Evolutionary conservation across 2,888 invertebrate genomes (phyloP).

Genomic region (Linnaemya vulpina): DNA sequence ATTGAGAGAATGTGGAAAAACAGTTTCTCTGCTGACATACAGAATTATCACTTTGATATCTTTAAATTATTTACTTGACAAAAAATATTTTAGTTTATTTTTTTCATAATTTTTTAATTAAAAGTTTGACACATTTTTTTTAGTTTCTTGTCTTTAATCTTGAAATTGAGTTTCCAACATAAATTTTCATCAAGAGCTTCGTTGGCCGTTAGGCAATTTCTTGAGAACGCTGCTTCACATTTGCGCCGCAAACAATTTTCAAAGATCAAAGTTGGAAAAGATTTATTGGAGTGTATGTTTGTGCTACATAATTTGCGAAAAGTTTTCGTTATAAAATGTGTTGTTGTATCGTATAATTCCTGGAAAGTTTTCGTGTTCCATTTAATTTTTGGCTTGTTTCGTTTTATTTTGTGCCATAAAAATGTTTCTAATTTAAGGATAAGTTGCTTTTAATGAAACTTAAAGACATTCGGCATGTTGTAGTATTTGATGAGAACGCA

Average conservation of each 20-base stretch:
- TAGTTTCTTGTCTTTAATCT: background rate
- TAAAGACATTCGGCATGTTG: slow-evolving; percentile 35
- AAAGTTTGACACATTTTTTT: background rate
- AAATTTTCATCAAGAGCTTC: too few relatives aligned
- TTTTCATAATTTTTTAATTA: too few relatives aligned
- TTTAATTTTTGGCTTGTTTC: slow-evolving; percentile 37
- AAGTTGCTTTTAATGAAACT: slow-evolving; percentile 58
- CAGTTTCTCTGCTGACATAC: too few relatives aligned
- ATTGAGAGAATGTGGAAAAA: too few relatives aligned
- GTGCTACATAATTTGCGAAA: background rate
- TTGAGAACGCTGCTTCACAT: background rate
- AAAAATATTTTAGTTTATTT: too few relatives aligned
- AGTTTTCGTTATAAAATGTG: slow-evolving; percentile 31
- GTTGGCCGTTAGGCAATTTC: background rate
- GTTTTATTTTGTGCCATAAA: slow-evolving; percentile 53
- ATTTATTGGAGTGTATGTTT: slow-evolving; percentile 6
- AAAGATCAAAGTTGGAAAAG: slow-evolving; percentile 19
- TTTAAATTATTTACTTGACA: too few relatives aligned
- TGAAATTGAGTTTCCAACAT: background rate
- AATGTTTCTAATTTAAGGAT: slow-evolving; percentile 53
- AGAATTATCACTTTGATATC: too few relatives aligned
- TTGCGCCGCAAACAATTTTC: slow-evolving; percentile 13
- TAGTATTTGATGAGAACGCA: background rate
- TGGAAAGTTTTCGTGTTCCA: slow-evolving; percentile 38
- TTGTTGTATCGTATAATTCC: background rate